These are phyloP conservation scores for Pungitius pungitius DNA, from an alignment of 2,113 vertebrate genomes.

Conservation along the genomic window DNA sequence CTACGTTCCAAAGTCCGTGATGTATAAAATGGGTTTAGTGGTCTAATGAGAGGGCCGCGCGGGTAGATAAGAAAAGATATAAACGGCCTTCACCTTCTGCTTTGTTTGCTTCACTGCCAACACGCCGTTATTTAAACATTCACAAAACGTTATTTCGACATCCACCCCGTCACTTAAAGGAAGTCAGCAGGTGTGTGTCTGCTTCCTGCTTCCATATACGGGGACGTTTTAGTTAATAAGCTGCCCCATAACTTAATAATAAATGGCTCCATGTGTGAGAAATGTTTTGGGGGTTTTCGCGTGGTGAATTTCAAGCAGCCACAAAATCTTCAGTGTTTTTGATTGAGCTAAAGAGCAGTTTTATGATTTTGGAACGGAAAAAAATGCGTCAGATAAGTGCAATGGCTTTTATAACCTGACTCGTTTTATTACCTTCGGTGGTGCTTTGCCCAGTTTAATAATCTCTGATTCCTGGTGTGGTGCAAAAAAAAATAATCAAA, in stretches of 20 bases:
- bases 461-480: neutral
- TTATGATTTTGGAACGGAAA: too few species aligned
- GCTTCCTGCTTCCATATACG: neutral
- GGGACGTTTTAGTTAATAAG: neutral
- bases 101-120: neutral
- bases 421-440: too few species aligned
- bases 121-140: neutral
- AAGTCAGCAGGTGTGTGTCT: too few species aligned
- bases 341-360: too few species aligned
- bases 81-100: neutral
- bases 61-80: neutral
- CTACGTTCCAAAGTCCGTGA: too few species aligned
- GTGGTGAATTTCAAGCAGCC: too few species aligned
- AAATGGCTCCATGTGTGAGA: too few species aligned
- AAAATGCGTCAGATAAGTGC: too few species aligned
- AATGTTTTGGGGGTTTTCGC: too few species aligned
- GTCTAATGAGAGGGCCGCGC: neutral
- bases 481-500: neutral
- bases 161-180: neutral
- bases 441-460: neutral
- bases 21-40: neutral
- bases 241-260: too few species aligned
- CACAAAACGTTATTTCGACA: neutral
- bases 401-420: too few species aligned
- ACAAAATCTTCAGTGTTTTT: too few species aligned